phyloP scores from a whole-genome alignment of 1,140 invertebrate species.

The Drosophila truncata region DNA sequence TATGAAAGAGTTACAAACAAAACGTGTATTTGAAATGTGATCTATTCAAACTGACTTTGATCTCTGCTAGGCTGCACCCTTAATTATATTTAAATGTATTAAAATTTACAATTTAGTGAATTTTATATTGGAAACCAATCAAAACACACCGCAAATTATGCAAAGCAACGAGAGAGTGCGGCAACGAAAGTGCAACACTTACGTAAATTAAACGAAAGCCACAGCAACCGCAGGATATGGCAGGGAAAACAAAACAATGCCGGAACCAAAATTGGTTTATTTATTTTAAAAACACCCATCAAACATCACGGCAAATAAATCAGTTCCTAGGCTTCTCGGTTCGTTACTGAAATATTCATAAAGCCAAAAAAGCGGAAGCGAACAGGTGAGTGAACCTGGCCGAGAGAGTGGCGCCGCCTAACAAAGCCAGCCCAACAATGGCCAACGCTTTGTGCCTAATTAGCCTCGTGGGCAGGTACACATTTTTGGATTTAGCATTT shows the following conservation, averaged over 20 bases:
- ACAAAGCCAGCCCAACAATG: constrained; percentile 71
- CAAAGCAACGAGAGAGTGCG: constrained; percentile 44
- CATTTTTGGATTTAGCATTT: constrained; percentile 36
- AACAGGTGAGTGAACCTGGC: constrained; percentile 14
- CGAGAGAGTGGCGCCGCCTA: constrained; percentile 15
- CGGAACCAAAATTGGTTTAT: constrained; percentile 47
- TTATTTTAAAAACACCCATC: constrained; percentile 31
- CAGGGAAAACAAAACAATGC: constrained; percentile 19
- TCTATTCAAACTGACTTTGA: neutral
- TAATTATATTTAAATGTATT: constrained; percentile 5
- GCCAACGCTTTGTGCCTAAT: constrained; percentile 74
- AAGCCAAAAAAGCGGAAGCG: constrained; percentile 55
- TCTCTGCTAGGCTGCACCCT: neutral
- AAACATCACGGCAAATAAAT: constrained; percentile 48
- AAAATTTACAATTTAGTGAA: constrained; percentile 1
- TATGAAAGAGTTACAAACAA: neutral
- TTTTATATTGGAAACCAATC: constrained; percentile 5
- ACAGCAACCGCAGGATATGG: constrained; percentile 29
- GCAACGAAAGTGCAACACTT: constrained; percentile 54
- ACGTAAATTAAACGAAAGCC: constrained; percentile 56
- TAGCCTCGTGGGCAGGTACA: constrained; percentile 64
- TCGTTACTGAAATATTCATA: constrained; percentile 62
- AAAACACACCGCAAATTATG: constrained; percentile 53
- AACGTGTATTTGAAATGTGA: neutral
- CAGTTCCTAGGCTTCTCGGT: constrained; percentile 20